Evolutionary conservation across 2,113 vertebrate genomes (phyloP), one percentile per base, ranked within the genome.

Genomic region (Odontesthes bonariensis): DNA sequence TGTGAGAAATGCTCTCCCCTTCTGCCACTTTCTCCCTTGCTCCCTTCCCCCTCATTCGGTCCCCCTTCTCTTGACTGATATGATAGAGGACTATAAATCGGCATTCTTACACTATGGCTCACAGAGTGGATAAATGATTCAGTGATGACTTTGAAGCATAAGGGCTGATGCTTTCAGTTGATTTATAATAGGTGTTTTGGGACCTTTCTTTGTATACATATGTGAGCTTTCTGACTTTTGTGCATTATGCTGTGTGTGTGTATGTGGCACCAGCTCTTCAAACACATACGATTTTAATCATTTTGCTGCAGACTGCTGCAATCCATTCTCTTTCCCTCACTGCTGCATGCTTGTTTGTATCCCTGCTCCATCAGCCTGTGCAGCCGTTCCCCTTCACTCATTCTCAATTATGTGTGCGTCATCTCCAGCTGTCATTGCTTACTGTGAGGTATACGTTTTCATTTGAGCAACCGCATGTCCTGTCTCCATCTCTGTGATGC

Each of bases 101-200:
- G 83, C 83, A 88, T 92, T 88, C 87, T 54, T 66, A 53, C 20
- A 61, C 82, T 62, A 79, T 7, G 59, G 54, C 70, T 86, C 73
- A 73, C 27, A 75, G 77, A 82, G 87, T 89, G 85, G 86, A 88
- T 83, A 87, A 89, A 78, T 49, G 58, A 91, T 90, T 87, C 75
- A 75, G 73, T 79, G 81, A 92, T 92, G 88, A 91, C 90, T 90
- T 92, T 91, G 91, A 92, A 86, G 75, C 86, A 88, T 88, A 80
- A 64, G 56, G 75, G 74, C 72, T 81, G 75, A 62, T 67, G 53
- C 75, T 79, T 70, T 87, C 40, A 74, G 46, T 77, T 88, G 86
- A 91, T 88, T 88, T 90, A 88, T 75, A 76, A 82, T 63, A 27
- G 66, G 42, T 32, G 12, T 82, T 83, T 81, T 31, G 38, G 10